Percentiles rank a stretch among this genome's conserved stretches.
Evolutionary conservation across 2,888 invertebrate genomes (phyloP).

Genomic region (Ornithoptera priamus): DNA sequence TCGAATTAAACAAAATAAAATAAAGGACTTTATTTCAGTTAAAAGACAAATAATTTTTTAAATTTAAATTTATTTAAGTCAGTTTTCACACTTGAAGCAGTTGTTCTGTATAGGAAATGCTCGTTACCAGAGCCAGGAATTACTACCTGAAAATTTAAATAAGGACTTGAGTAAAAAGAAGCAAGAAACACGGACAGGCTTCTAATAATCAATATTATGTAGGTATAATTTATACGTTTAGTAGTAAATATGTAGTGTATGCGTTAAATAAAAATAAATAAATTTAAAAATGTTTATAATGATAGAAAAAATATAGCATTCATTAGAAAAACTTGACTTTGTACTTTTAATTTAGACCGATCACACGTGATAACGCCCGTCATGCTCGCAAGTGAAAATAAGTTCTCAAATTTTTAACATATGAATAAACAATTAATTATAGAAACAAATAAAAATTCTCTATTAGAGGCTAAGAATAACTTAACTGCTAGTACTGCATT

Average conservation of each 20-base stretch:
- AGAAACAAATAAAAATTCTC: no score
- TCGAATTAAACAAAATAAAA: no score
- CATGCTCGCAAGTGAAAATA: no score
- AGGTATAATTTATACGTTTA: background rate
- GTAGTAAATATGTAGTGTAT: background rate
- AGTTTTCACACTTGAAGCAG: background rate
- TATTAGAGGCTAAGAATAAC: no score
- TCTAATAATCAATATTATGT: background rate
- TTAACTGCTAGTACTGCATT: no score
- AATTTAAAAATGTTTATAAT: background rate
- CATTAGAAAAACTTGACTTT: background rate
- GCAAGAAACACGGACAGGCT: background rate
- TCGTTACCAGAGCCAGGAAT: slow-evolving; percentile 4
- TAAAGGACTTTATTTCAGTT: background rate
- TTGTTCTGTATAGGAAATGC: background rate
- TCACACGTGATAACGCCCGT: no score
- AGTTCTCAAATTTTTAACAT: no score
- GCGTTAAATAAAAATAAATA: background rate
- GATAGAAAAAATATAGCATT: background rate
- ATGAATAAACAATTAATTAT: no score
- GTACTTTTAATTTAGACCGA: no score
- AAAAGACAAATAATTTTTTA: background rate
- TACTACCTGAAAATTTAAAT: slow-evolving; percentile 20
- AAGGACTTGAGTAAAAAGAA: background rate
- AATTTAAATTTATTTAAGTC: background rate